These are phyloP conservation scores for Archocentrus centrarchus DNA, from an alignment of 2,113 vertebrate genomes.

Conservation along the genomic window DNA sequence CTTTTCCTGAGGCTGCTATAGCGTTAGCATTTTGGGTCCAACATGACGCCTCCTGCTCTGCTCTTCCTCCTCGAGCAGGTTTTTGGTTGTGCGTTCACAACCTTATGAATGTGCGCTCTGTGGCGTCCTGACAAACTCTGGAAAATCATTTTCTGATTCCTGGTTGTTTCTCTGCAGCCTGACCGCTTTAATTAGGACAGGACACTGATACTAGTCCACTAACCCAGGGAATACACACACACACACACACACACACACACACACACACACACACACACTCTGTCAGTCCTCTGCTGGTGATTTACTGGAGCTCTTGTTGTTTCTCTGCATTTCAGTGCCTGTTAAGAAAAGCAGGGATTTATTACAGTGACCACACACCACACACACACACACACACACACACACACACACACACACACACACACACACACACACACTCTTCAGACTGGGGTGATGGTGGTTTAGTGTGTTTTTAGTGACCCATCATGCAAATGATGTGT, in stretches of 20 bases:
- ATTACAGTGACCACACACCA: conserved; percentile 16
- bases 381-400: neutral
- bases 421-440: neutral
- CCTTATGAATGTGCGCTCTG: neutral
- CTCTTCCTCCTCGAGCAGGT: too few relatives aligned
- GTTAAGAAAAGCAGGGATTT: conserved; percentile 62
- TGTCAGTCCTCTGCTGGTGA: conserved; percentile 34
- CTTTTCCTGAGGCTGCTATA: neutral
- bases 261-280: neutral
- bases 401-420: neutral
- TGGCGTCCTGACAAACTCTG: neutral
- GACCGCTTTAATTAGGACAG: conserved; percentile 53
- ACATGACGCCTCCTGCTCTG: neutral
- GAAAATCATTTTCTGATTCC: neutral
- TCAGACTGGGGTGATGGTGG: neutral
- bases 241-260: conserved; percentile 8
- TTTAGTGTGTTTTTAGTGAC: conserved; percentile 42
- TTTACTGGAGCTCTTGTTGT: conserved; percentile 53
- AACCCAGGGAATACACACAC: conserved; percentile 38
- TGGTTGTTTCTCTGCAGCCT: conserved; percentile 11
- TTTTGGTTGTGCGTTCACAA: too few relatives aligned
- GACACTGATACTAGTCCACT: conserved; percentile 40
- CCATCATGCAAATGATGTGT: conserved; percentile 63
- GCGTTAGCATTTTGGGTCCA: neutral
- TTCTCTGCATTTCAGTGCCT: conserved; percentile 58